Evolutionary conservation across 2,797 vertebrate genomes (phyloP).

Genomic region (Gymnocypris eckloni): DNA sequence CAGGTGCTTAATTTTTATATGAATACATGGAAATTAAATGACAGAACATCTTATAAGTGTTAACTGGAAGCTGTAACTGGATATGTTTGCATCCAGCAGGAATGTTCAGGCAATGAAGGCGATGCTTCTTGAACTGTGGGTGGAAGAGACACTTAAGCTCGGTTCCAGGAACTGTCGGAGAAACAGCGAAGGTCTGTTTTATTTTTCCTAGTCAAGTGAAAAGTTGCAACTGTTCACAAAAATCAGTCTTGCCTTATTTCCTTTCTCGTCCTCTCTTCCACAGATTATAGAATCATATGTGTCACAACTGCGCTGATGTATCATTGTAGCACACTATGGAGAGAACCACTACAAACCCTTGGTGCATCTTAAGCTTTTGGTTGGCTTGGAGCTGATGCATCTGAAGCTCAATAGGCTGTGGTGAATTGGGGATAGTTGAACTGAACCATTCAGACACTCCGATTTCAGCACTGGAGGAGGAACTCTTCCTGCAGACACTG

Average conservation of each 20-base stretch:
- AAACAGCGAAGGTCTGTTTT: constrained; percentile 91
- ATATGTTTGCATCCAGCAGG: constrained; percentile 72
- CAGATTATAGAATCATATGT: constrained; percentile 90
- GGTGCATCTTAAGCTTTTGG: constrained; percentile 65
- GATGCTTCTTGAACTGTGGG: constrained; percentile 90
- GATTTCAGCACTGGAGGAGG: constrained; percentile 66
- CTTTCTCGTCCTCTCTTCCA: background rate
- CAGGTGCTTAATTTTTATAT: constrained; percentile 74
- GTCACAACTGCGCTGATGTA: constrained; percentile 86
- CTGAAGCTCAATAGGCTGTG: constrained; percentile 58
- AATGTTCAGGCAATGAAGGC: constrained; percentile 90
- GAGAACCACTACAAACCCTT: constrained; percentile 76
- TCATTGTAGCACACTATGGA: constrained; percentile 69
- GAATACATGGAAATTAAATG: background rate
- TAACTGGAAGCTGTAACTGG: background rate
- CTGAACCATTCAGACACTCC: constrained; percentile 72
- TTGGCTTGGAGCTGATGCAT: constrained; percentile 58
- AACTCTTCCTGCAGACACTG: constrained; percentile 63
- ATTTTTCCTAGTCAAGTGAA: constrained; percentile 9
- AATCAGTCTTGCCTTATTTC: constrained; percentile 12
- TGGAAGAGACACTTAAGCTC: constrained; percentile 86
- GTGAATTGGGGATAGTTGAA: constrained; percentile 69
- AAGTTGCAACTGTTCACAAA: background rate
- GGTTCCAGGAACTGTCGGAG: constrained; percentile 94
- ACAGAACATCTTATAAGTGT: background rate